Evolutionary conservation across 1,140 invertebrate genomes (phyloP), one percentile per base, ranked within the genome.

Genomic region (Drosophila tristis): DNA sequence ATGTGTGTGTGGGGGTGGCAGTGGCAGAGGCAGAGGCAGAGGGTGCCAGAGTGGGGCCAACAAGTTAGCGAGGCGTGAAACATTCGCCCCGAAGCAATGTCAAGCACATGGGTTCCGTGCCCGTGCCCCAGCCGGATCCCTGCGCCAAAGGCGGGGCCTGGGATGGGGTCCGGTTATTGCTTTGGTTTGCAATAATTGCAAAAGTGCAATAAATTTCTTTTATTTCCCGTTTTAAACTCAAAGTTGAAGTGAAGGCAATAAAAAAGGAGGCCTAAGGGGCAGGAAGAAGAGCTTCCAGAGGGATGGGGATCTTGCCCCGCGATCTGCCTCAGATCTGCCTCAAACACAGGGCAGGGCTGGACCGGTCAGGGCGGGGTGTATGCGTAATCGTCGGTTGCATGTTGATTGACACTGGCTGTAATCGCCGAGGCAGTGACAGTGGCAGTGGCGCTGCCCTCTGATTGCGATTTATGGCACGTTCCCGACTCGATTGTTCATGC

Each of bases 171-270:
- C 45, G 73, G 66, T 80, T 84, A 73, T 77, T 58, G 78, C 81
- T 77, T 85, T 85, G 80, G 73, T 80, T 86, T 80, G 81, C 81
- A 85, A 86, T 85, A 85, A 85, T 86, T 86, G 67, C 80, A 74
- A 68, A 80, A 86, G 73, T 77, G 73, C 80, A 86, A 86, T 81
- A 85, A 85, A 80, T 86, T 86, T 63, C 47, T 45, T 66, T 80
- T 86, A 77, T 65, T 86, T 80, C 50, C 23, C 51, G 67, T 16
- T 86, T 70, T 54, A 77, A 86, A 63, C 53, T 63, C 57, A 50
- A 74, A 60, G 26, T 65, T 57, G 31, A 15, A 16, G 49, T 45
- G 2, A 23, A 20, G 55, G 43, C 47, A 45, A 61, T 51, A 57
- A 49, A 35, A 35, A 31, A 25, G 49, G 43, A 20, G 53, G 35